These are phyloP conservation scores for Eupithecia subfuscata DNA, from an alignment of 2,888 invertebrate species.

Conservation along the genomic window DNA sequence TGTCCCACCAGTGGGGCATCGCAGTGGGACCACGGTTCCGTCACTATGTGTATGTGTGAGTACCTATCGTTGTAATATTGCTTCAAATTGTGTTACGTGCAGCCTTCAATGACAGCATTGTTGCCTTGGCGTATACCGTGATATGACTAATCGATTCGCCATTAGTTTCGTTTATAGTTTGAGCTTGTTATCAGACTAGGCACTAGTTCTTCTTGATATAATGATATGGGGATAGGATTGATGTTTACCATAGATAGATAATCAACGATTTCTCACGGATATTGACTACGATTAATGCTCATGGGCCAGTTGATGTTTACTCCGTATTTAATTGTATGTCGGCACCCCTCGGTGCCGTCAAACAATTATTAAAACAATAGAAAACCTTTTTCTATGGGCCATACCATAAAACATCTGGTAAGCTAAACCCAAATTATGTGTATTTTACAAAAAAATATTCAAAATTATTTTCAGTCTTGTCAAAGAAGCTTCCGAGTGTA, in stretches of 20 bases:
- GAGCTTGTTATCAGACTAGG: conserved; percentile 1
- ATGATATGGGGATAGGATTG: not conserved
- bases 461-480: too few relatives aligned
- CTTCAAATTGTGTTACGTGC: not conserved
- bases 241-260: not conserved
- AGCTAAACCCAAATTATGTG: too few relatives aligned
- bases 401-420: too few relatives aligned
- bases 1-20: too few relatives aligned
- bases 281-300: not conserved
- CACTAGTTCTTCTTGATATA: not conserved
- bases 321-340: too few relatives aligned
- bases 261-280: not conserved
- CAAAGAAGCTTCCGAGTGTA: too few relatives aligned
- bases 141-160: conserved; percentile 17
- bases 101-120: not conserved
- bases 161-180: conserved; percentile 8
- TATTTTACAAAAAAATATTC: too few relatives aligned
- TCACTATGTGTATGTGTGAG: not conserved
- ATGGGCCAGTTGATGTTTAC: not conserved
- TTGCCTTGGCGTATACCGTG: not conserved
- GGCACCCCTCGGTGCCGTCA: too few relatives aligned
- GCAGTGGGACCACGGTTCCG: too few relatives aligned
- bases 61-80: not conserved
- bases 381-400: too few relatives aligned
- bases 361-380: too few relatives aligned